Evolutionary conservation across 1,140 invertebrate species (phyloP).

Genomic region (Drosophila miranda): DNA sequence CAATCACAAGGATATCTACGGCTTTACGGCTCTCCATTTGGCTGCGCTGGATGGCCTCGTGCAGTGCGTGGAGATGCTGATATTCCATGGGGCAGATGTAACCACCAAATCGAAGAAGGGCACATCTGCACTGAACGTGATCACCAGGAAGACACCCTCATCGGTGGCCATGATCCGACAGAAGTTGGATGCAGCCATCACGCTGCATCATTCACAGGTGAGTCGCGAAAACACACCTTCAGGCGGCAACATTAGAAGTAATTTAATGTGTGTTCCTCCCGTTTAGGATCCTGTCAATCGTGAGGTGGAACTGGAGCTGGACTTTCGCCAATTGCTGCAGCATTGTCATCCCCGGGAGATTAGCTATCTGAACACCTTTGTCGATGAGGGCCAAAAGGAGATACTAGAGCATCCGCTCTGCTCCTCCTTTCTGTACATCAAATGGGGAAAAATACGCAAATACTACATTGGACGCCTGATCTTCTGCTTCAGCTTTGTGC

Average conservation of each 20-base stretch:
- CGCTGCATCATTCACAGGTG: slow-evolving; percentile 87
- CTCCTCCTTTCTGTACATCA: slow-evolving; percentile 91
- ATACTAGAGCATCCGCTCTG: slow-evolving; percentile 91
- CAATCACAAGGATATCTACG: slow-evolving; percentile 93
- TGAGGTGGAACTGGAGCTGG: slow-evolving; percentile 91
- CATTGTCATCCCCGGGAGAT: slow-evolving; percentile 91
- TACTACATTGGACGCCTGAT: slow-evolving; percentile 91
- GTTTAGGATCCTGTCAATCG: slow-evolving; percentile 87
- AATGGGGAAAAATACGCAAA: slow-evolving; percentile 95
- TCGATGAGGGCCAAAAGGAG: slow-evolving; percentile 92
- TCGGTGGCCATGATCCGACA: slow-evolving; percentile 90
- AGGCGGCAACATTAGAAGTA: too few species aligned
- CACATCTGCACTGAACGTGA: slow-evolving; percentile 90
- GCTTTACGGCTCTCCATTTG: slow-evolving; percentile 94
- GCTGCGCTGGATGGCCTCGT: slow-evolving; percentile 93
- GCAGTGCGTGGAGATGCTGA: slow-evolving; percentile 90
- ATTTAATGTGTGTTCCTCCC: not conserved
- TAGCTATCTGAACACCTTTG: slow-evolving; percentile 91
- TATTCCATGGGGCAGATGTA: slow-evolving; percentile 92
- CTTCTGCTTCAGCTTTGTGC: slow-evolving; percentile 90
- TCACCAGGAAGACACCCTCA: slow-evolving; percentile 91
- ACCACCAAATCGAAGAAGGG: slow-evolving; percentile 92
- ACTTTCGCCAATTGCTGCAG: slow-evolving; percentile 90
- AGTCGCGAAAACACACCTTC: not conserved
- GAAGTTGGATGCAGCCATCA: slow-evolving; percentile 90